A percentile compares a stretch with the other conserved stretches of the same genome.
Evolutionary conservation across 92 coral and sea anemone genomes (phyloP).

Genomic region (Phenganax subtilis): DNA sequence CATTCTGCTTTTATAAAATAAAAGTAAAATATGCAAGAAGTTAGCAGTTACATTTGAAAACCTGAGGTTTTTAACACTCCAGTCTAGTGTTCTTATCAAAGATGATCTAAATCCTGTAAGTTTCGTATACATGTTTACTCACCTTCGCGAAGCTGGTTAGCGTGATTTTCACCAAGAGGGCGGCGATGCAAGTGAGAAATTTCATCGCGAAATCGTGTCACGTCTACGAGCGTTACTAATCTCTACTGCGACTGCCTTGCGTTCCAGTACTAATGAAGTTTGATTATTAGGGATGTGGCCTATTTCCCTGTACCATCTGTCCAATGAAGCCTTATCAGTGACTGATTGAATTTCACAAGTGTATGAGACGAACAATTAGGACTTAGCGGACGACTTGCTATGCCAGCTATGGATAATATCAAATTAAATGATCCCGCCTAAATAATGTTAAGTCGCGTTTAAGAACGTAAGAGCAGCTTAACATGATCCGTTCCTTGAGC

Average conservation of each 20-base stretch:
- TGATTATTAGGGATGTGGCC: conserved; percentile 30
- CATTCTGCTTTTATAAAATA: too few species aligned
- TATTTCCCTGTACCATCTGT: conserved; percentile 35
- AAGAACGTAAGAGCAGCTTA: background rate
- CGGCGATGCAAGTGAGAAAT: background rate
- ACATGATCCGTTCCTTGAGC: background rate
- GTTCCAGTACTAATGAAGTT: conserved; percentile 24
- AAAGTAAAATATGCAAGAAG: too few species aligned
- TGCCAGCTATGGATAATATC: conserved; percentile 6
- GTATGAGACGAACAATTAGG: conserved; percentile 16
- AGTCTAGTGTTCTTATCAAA: too few species aligned
- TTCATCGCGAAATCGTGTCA: background rate
- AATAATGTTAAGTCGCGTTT: background rate
- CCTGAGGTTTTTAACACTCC: too few species aligned
- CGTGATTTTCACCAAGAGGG: conserved; percentile 3
- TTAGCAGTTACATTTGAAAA: too few species aligned
- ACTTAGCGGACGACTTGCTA: background rate
- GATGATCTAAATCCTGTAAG: too few species aligned
- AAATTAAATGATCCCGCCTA: background rate
- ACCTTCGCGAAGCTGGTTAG: conserved; percentile 1
- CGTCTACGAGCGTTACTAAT: background rate
- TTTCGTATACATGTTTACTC: background rate
- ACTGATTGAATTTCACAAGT: conserved; percentile 37
- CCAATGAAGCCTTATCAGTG: conserved; percentile 12
- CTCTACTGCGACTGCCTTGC: background rate